Evolutionary conservation across 2,888 invertebrate genomes (phyloP), one percentile per base, ranked within the genome.

Genomic region (Octonoba sinensis): DNA sequence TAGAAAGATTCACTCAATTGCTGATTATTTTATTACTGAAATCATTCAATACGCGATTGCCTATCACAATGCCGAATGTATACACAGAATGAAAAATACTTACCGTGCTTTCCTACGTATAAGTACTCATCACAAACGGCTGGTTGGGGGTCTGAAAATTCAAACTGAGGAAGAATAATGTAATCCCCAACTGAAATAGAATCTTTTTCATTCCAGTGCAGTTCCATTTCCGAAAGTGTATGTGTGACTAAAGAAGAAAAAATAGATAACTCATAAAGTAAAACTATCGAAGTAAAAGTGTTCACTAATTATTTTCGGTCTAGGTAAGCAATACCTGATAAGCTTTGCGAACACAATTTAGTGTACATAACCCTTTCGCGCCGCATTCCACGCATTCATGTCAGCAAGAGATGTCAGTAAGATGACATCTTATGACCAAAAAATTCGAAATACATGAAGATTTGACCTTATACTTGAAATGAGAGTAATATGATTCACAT

Each of bases 81-180:
- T 12, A 18, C 8, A 6, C 18, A 54, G 4, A 57, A 15, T 24
- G 18, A 22, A 57, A 20, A 18, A 60, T 62, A 27, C 72, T 72
- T 69, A 66, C 79, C 79, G 20, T 79, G 79, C 51, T 72, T 79
- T 47, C 66, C 72, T 16, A 56, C n/a, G 4, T 59, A 16, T 24
- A 73, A 60, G 1, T 67, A 27, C 27, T 81, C 59, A 27, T 51
- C 47, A 46, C 81, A 82, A 3, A 20, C 24, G 18, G 62, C 22
- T 18, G 72, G 51, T 18, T 49, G 27, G 24, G 76, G 76, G 22
- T 36, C 57, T 1, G 64, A 36, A 12, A 78, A 62, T 46, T 83
- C 83, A 65, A 83, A 83, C 57, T 83, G 83, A 13, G 83, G 83
- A 16, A 83, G 62, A 36, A 83, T 69, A 57, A 83, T 73, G 12